Conservation (phyloP, 1,140 invertebrate species). For the Trichonephila inaurata region DNA sequence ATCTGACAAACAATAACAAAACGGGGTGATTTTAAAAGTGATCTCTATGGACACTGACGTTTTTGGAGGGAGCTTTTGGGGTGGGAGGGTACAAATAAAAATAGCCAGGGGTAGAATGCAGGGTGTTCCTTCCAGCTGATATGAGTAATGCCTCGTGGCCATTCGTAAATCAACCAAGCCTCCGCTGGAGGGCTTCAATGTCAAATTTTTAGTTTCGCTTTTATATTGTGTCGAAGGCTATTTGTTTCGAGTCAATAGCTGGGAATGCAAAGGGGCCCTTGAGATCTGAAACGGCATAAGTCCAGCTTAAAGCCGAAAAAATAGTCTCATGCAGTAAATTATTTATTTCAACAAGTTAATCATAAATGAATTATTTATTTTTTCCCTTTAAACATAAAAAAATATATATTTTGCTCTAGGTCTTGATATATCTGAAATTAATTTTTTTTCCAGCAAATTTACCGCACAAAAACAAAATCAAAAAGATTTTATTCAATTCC, state of each 20-base stretch:
- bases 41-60: conserved; percentile 74
- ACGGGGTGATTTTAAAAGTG: conserved; percentile 75
- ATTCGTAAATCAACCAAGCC: conserved; percentile 71
- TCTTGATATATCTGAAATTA: too few species aligned
- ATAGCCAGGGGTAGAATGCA: neutral
- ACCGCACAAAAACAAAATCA: too few species aligned
- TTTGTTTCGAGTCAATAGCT: conserved; percentile 59
- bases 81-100: neutral
- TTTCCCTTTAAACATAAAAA: too few species aligned
- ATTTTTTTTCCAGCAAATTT: too few species aligned
- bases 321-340: neutral
- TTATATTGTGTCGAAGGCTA: conserved; percentile 71
- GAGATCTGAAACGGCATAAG: neutral
- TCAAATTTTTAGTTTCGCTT: conserved; percentile 72
- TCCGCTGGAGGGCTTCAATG: neutral
- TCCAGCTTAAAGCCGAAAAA: neutral
- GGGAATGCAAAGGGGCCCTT: neutral
- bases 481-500: too few species aligned
- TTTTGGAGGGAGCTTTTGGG: conserved; percentile 19
- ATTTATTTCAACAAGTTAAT: neutral
- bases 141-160: conserved; percentile 70
- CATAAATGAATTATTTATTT: neutral
- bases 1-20: conserved; percentile 74
- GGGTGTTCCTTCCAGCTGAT: neutral
- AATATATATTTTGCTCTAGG: too few species aligned